Evolutionary conservation across 2,888 invertebrate genomes (phyloP).

Genomic region (Petrolisthes manimaculis): DNA sequence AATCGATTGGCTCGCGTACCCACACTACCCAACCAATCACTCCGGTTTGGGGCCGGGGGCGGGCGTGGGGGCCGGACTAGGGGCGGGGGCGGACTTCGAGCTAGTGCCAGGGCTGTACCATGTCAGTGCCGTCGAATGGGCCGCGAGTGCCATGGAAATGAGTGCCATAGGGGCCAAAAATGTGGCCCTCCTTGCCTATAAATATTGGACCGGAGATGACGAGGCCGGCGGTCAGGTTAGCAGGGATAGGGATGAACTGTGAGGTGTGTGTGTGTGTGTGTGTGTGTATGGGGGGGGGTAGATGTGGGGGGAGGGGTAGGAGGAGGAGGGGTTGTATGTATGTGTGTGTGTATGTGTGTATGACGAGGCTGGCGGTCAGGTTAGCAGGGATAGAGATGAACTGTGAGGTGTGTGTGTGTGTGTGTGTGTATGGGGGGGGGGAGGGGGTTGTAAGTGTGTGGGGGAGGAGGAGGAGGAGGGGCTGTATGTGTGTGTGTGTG

Average conservation of each 20-base stretch:
- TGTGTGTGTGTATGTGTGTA: too few species aligned
- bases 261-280: too few species aligned
- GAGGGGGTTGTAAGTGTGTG: too few species aligned
- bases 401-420: too few species aligned
- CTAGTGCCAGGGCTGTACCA: slow-evolving; percentile 74
- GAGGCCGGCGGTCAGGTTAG: slow-evolving; percentile 36
- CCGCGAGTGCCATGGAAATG: slow-evolving; percentile 80
- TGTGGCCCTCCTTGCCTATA: slow-evolving; percentile 74
- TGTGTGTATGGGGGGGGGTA: too few species aligned
- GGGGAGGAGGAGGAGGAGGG: too few species aligned
- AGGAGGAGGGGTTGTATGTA: too few species aligned
- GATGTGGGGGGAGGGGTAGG: too few species aligned
- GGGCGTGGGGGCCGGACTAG: neutral
- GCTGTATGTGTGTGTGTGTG: too few species aligned
- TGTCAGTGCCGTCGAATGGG: slow-evolving; percentile 77
- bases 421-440: too few species aligned
- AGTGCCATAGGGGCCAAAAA: slow-evolving; percentile 76
- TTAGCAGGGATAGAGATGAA: slow-evolving; percentile 43
- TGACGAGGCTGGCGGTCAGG: slow-evolving; percentile 40
- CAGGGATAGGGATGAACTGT: slow-evolving; percentile 52
- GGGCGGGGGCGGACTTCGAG: slow-evolving; percentile 71
- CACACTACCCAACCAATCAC: slow-evolving; percentile 71
- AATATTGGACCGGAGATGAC: slow-evolving; percentile 67
- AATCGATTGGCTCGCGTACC: slow-evolving; percentile 75
- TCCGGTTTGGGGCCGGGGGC: too few species aligned